Percentiles rank a stretch among this genome's conserved stretches.
Conservation (phyloP, 2,113 vertebrate species). For the Coregonus clupeaformis region DNA sequence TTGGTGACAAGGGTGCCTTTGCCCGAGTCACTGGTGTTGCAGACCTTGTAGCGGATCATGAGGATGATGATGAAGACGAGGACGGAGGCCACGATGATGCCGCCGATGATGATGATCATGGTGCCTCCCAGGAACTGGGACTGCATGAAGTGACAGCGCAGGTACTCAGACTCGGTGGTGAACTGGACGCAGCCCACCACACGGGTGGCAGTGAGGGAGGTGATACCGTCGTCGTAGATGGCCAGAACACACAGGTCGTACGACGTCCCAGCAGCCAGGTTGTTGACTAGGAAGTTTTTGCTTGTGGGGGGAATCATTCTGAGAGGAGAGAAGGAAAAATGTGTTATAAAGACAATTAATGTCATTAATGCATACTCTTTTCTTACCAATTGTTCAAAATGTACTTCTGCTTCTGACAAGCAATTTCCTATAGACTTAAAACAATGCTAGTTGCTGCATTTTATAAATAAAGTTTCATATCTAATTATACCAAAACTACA, state of each 20-base stretch:
- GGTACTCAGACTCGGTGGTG: constrained; percentile 93
- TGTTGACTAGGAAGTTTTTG: constrained; percentile 98
- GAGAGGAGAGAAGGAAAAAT: constrained; percentile 12
- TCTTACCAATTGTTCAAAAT: not conserved
- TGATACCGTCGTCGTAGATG: constrained; percentile 96
- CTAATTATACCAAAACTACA: too few relatives aligned
- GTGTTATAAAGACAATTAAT: not conserved
- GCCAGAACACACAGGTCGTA: constrained; percentile 97
- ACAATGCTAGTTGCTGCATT: not conserved
- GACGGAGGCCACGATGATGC: constrained; percentile 96
- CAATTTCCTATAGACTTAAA: not conserved
- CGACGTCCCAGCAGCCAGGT: constrained; percentile 89
- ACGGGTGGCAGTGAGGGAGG: constrained; percentile 93
- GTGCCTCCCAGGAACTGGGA: constrained; percentile 98
- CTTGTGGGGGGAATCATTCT: constrained; percentile 99
- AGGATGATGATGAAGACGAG: constrained; percentile 99
- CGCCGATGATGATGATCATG: constrained; percentile 99
- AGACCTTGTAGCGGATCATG: constrained; percentile 99
- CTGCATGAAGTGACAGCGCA: constrained; percentile 98
- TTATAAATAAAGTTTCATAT: too few relatives aligned
- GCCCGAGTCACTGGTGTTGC: constrained; percentile 81
- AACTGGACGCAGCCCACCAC: constrained; percentile 97
- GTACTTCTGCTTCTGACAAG: not conserved
- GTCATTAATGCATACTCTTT: not conserved
- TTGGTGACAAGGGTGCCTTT: constrained; percentile 88